Conservation (phyloP, 1,140 invertebrate genomes). For the Ptiloglossa arizonensis region DNA sequence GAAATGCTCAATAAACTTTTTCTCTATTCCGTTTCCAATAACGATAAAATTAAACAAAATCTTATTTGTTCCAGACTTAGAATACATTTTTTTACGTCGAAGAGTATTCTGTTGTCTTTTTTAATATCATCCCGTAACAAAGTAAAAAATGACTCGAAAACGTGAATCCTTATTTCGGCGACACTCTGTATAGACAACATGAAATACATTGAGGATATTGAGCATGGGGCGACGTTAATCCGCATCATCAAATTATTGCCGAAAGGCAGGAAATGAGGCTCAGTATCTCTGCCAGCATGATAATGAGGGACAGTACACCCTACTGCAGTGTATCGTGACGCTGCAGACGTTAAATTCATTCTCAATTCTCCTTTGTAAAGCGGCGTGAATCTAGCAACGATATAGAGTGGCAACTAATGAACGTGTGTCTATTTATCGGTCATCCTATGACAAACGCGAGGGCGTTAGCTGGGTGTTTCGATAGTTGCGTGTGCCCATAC, state of each 20-base stretch:
- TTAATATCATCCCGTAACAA: too few relatives aligned
- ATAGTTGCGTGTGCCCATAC: neutral
- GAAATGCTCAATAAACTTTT: too few relatives aligned
- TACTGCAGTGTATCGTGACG: neutral
- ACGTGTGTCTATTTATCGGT: neutral
- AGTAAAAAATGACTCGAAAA: too few relatives aligned
- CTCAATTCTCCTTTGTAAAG: neutral
- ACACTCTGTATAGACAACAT: too few relatives aligned
- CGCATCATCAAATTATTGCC: neutral
- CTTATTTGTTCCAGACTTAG: too few relatives aligned
- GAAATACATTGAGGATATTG: neutral
- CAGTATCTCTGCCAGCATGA: neutral
- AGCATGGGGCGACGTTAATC: neutral
- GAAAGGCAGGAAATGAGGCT: neutral
- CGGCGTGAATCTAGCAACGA: neutral
- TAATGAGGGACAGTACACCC: neutral
- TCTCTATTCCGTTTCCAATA: too few relatives aligned
- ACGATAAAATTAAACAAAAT: too few relatives aligned
- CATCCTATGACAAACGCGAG: neutral
- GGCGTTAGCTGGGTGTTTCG: neutral
- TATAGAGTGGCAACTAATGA: constrained; percentile 13
- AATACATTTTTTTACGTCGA: too few relatives aligned
- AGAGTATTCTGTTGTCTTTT: too few relatives aligned
- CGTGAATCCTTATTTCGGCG: too few relatives aligned
- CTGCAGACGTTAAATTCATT: constrained; percentile 10